Evolutionary conservation across 2,113 vertebrate species (phyloP).

Genomic region (Cathartes aura): DNA sequence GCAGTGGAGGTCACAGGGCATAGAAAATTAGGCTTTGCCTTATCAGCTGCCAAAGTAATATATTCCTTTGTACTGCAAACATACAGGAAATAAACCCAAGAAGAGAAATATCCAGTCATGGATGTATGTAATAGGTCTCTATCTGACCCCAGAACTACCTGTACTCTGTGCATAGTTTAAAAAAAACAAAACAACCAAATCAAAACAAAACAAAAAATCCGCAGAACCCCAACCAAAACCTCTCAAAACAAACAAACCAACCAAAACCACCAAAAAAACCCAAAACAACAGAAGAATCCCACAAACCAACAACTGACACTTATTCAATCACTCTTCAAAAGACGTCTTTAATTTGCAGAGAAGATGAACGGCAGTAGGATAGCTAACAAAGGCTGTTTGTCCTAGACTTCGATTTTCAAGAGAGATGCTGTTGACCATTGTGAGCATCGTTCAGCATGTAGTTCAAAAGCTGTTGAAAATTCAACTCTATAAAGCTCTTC

Average conservation of each 20-base stretch:
- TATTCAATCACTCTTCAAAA: neutral
- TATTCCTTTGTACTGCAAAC: neutral
- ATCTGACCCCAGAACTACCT: neutral
- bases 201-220: neutral
- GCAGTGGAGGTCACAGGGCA: neutral
- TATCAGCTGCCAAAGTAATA: neutral
- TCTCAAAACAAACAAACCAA: neutral
- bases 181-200: neutral
- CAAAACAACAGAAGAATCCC: neutral
- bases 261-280: neutral
- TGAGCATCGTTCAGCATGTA: neutral
- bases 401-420: neutral
- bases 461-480: neutral
- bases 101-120: neutral
- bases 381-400: neutral
- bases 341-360: neutral
- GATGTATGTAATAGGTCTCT: neutral
- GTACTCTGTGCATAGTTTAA: neutral
- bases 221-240: too few relatives aligned
- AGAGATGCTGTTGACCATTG: neutral
- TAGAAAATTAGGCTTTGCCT: neutral
- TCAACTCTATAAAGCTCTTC: neutral
- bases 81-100: neutral
- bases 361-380: neutral
- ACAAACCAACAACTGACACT: neutral